Base-by-base conservation (phyloP, 64 coral and sea anemone genomes). In the Montipora foliosa region DNA sequence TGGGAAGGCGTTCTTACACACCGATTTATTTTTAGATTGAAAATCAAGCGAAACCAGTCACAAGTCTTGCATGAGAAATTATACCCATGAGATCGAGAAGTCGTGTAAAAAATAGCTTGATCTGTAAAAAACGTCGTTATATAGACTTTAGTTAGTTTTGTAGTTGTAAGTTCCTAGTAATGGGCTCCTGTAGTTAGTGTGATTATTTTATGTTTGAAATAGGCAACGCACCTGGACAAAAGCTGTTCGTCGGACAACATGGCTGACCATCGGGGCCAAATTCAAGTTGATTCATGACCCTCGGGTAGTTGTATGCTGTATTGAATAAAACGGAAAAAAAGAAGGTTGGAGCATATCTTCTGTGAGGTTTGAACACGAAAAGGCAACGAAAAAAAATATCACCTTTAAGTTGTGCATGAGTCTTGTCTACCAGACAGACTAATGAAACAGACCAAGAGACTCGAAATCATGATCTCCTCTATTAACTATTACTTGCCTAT, bases 161-260 rank as follows among this genome's bases (percentile, higher is more conserved):
- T 37, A 37, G 37, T 37, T 37, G 37, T 37, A 37, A 37, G 37
- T 37, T 37, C 37, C 37, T 37, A 37, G 37, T 37, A 2, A 2
- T 37, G 37, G 37, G 1, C 37, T 37, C 37, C 37, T 37, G 37
- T 37, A 37, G 1, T 37, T 37, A 37, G 37, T 37, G 1, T 37
- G 37, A 37, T 37, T 37, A 37, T 37, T 37, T 37, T 2, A 37
- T 37, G 37, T 37, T 37, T 37, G 37, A 17, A 29, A 45, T 2
- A 44, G 4, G 2, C 74, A 7, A 44, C 84, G 5, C 58, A 93
- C 92, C 92, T 93, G 92, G 75, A 74, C 92, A 93, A 72, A 88
- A 93, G 5, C 44, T 88, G 49, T 87, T 87, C 62, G 60, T 52
- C 59, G 84, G 92, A 88, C 92, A 93, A 57, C 92, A 93, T 71